Evolutionary conservation across 2,888 invertebrate species (phyloP).

Genomic region (Tipula unca): DNA sequence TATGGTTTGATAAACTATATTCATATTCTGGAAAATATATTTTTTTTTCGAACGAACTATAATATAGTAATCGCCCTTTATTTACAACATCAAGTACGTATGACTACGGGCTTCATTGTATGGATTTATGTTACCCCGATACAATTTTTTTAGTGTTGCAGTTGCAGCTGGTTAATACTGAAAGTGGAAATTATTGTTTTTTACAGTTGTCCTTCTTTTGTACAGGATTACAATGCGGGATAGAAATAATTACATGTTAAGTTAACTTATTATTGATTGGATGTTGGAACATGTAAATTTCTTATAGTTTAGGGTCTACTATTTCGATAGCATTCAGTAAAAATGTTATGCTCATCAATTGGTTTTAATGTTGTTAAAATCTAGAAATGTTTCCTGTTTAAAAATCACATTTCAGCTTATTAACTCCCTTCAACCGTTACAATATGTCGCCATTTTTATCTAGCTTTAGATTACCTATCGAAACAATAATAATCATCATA

Average conservation of each 20-base stretch:
- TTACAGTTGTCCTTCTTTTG: neutral
- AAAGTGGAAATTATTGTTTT: neutral
- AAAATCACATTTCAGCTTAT: too few relatives aligned
- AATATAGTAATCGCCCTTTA: neutral
- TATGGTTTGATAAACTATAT: neutral
- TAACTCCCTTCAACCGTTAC: too few relatives aligned
- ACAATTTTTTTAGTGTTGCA: neutral
- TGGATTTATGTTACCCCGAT: neutral
- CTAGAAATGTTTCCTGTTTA: too few relatives aligned
- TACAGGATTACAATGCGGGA: neutral
- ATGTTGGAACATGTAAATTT: neutral
- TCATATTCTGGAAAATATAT: neutral
- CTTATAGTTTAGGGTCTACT: too few relatives aligned
- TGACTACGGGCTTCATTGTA: neutral
- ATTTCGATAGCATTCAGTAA: too few relatives aligned
- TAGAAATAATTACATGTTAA: too few relatives aligned
- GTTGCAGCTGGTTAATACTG: neutral
- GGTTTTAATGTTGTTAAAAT: too few relatives aligned
- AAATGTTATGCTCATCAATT: too few relatives aligned
- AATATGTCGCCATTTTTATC: too few relatives aligned
- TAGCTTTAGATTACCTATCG: too few relatives aligned
- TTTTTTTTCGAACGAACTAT: neutral
- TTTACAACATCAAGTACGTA: neutral
- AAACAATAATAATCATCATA: too few relatives aligned
- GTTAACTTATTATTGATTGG: neutral